phyloP scores from a whole-genome alignment of 2,113 vertebrate species.

The Ophiodon elongatus region DNA sequence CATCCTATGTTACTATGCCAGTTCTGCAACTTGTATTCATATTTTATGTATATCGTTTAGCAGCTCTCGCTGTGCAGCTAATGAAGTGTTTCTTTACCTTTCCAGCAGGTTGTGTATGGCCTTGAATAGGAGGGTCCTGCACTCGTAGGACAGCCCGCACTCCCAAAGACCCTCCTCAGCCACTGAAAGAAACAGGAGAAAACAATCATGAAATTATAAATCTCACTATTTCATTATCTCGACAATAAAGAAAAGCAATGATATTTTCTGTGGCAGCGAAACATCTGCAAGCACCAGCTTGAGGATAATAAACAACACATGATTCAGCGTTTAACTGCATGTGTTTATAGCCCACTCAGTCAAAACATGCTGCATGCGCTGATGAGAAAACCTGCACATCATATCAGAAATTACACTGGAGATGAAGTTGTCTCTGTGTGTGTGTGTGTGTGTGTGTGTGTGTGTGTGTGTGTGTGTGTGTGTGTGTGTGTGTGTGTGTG shows the following conservation, averaged over 20 bases:
- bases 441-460: slow-evolving; percentile 45
- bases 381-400: slow-evolving; percentile 61
- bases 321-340: slow-evolving; percentile 31
- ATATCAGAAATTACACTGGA: slow-evolving; percentile 43
- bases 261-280: slow-evolving; percentile 37
- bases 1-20: not conserved
- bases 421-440: slow-evolving; percentile 22
- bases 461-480: slow-evolving; percentile 33
- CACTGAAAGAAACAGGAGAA: slow-evolving; percentile 84
- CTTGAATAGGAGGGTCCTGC: slow-evolving; percentile 98
- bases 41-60: not conserved
- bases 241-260: not conserved
- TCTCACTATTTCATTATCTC: slow-evolving; percentile 32
- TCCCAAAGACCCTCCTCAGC: slow-evolving; percentile 98
- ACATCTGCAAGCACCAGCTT: slow-evolving; percentile 57
- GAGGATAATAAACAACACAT: slow-evolving; percentile 61
- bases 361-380: slow-evolving; percentile 58
- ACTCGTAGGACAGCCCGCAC: slow-evolving; percentile 98
- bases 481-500: slow-evolving; percentile 11
- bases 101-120: slow-evolving; percentile 98
- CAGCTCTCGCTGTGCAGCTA: not conserved
- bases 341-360: slow-evolving; percentile 53
- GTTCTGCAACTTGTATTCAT: slow-evolving; percentile 16
- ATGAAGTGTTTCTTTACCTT: slow-evolving; percentile 86
- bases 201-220: not conserved